phyloP scores from a whole-genome alignment of 53 echinoderm and acorn worm species.

The Paracentrotus lividus region DNA sequence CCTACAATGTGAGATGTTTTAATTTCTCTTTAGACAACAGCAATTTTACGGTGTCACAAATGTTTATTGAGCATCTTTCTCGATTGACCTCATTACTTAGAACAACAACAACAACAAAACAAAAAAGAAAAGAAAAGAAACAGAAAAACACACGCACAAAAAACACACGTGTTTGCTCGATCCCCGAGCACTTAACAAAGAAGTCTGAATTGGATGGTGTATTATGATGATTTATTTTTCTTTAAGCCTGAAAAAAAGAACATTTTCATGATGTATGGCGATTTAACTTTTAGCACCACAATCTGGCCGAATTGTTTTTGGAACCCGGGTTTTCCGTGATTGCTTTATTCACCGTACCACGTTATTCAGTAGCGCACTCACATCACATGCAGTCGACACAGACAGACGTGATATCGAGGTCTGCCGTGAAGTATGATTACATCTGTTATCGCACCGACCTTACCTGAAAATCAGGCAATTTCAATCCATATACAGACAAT shows the following conservation, averaged over 20 bases:
- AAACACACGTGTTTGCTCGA: no score
- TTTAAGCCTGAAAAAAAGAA: background rate
- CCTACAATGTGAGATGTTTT: background rate
- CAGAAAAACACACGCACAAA: no score
- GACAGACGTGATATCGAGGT: background rate
- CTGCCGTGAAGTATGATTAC: constrained; percentile 20
- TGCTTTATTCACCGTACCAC: background rate
- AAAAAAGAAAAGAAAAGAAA: no score
- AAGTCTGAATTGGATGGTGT: no score
- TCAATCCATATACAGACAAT: constrained; percentile 22
- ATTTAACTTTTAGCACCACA: background rate
- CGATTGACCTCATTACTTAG: background rate
- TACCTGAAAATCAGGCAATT: constrained; percentile 14
- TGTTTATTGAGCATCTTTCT: no score
- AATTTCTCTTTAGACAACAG: no score
- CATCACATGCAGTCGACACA: background rate
- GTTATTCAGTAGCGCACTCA: no score
- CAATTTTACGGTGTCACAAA: no score
- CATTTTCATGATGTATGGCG: no score
- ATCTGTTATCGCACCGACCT: constrained; percentile 41
- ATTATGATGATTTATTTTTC: no score
- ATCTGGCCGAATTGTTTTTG: background rate
- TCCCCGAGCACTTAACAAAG: no score
- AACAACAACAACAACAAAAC: no score
- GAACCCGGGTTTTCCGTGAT: background rate